Base-by-base conservation (phyloP, 2,888 invertebrate genomes). In the Sturmia bella region DNA sequence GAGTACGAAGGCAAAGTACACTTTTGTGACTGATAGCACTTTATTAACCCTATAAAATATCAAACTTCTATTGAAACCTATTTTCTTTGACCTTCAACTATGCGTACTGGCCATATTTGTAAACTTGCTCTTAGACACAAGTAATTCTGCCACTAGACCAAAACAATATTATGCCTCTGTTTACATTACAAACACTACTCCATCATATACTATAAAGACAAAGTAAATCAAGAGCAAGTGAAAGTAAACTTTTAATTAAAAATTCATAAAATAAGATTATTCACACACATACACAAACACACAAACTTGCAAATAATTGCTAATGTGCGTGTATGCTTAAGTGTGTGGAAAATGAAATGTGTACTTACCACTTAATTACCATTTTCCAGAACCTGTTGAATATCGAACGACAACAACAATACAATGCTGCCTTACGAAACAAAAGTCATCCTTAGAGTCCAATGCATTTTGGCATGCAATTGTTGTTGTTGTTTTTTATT, bases 281-380 rank as follows among this genome's bases (percentile, higher is more conserved):
- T n/a, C 15, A 12, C 32, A 54, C 6, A 75, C 7, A 63, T 56
- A 77, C n/a, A 15, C 7, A 27, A 15, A 48, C n/a, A 21, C 19
- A 73, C 19, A 1, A 0, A 27, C n/a, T 4, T 48, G 37, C 12
- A 68, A 24, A 11, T 15, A 24, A 21, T 0, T 24, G 27, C n/a
- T 27, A 15, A 7, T 17, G 41, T 45, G 37, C 32, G 48, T 63
- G 45, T 63, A 24, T 66, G 24, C 3, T 52, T 61, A 45, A 27
- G 24, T 43, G 27, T 80, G 27, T 64, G 41, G 45, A 50, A 54
- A 61, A 61, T 64, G 19, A 69, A 19, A 45, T 69, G 61, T 63
- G 54, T 72, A 82, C 82, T 82, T 82, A 82, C 82, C 82, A 82
- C 78, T 82, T 82, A 82, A 82, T 82, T 78, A 82, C 78, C 82